Base-by-base conservation (phyloP, 2,888 invertebrate species). In the Aleiodes alternator region DNA sequence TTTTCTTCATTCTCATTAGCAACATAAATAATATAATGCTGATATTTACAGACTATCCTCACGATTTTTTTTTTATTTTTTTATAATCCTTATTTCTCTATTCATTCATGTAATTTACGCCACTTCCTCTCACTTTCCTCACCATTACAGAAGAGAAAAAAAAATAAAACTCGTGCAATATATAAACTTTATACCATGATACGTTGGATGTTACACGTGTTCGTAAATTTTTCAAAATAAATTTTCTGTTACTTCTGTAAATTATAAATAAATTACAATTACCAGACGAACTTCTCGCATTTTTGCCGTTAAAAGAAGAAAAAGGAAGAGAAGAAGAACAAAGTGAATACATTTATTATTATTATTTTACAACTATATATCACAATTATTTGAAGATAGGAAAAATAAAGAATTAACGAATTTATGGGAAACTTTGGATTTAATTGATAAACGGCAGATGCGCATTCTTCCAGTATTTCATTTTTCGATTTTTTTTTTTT, bases 11-110 rank as follows among this genome's bases (percentile, higher is more conserved):
- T 80, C 79, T 81, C 84, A 82, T 81, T 82, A 83, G 84, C 83
- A 86, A 87, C 85, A 87, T 86, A 87, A 87, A 87, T 87, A 86
- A 85, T 85, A 86, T 83, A 84, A 85, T 86, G 84, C 84, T 84
- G 81, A 82, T 87, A 87, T 87, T 84, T 87, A 87, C 87, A 87
- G 81, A 79, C 76, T 80, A 76, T 81, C 76, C 79, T 75, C 75
- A 69, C 76, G 75, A 79, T 74, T 68, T 79, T 73, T 76, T 68
- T 68, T 75, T 76, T 76, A 79, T 71, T 78, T 68, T 34, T 23
- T 23, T 23, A 23, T 23, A 1, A 34, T 34, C 34, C 57, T 56
- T 72, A 68, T 68, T 68, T 51, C 43, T 43, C 11, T 11, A 43
- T 43, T 68, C 23, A 68, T 68, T 34, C 23, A 68, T 31, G 23